Evolutionary conservation across 2,797 vertebrate genomes (phyloP).

Genomic region (Myotis planiceps): DNA sequence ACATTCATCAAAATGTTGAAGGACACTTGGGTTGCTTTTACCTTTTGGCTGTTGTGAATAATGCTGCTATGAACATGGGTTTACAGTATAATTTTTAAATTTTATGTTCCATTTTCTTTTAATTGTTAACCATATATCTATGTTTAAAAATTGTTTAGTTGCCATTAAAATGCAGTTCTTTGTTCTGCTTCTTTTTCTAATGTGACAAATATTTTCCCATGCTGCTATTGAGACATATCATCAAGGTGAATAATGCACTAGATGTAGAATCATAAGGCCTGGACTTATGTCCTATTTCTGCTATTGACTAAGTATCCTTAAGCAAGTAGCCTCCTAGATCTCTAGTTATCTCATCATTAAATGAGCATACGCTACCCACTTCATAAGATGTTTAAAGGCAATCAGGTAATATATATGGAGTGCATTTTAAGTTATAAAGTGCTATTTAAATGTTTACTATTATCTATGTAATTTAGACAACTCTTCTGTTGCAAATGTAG

Average conservation of each 20-base stretch:
- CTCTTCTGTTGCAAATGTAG: not conserved
- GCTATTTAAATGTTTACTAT: not conserved
- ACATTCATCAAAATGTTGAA: not conserved
- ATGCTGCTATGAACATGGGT: not conserved
- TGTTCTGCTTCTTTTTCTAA: not conserved
- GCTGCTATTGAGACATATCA: not conserved
- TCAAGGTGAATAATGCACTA: not conserved
- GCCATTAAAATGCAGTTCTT: not conserved
- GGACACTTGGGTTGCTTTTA: not conserved
- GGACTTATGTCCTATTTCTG: not conserved
- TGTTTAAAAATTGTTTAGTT: not conserved
- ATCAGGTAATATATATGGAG: not conserved
- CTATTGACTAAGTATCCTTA: not conserved
- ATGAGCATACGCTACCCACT: not conserved
- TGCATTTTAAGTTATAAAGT: constrained; percentile 24
- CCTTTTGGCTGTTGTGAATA: not conserved
- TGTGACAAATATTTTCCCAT: not conserved
- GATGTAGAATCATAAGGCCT: not conserved
- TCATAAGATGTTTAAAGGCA: not conserved
- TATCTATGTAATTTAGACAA: not conserved
- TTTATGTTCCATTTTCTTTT: not conserved
- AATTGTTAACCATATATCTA: not conserved
- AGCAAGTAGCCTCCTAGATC: not conserved
- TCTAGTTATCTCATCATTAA: not conserved
- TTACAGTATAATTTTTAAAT: not conserved